phyloP scores from a whole-genome alignment of 2,113 vertebrate species.

The Naja naja region DNA sequence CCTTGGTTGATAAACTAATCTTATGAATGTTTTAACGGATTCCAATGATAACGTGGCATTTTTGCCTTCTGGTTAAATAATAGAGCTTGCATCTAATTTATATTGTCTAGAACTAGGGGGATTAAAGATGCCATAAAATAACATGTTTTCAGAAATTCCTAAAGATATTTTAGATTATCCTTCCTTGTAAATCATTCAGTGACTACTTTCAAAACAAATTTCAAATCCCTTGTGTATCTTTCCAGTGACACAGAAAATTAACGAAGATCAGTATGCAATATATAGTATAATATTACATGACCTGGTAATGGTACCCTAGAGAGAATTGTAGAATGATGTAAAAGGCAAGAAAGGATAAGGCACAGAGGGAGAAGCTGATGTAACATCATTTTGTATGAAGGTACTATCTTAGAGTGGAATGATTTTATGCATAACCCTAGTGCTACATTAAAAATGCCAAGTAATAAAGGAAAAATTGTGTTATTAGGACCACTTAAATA shows the following conservation, averaged over 20 bases:
- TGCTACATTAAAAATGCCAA: not conserved
- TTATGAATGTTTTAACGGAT: not conserved
- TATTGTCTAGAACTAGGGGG: fast-evolving
- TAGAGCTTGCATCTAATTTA: not conserved
- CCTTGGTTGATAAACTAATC: not conserved
- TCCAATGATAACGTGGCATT: not conserved
- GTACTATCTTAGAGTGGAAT: not conserved
- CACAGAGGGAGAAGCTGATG: conserved; percentile 67
- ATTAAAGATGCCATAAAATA: not conserved
- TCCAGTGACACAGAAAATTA: conserved; percentile 28
- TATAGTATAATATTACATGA: conserved; percentile 39
- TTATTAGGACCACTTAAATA: not conserved
- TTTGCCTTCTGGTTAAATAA: not conserved
- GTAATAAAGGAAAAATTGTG: not conserved
- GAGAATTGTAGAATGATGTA: conserved; percentile 68
- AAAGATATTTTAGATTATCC: not conserved
- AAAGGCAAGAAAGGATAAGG: conserved; percentile 66
- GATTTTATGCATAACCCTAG: not conserved
- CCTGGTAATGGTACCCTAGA: conserved; percentile 60
- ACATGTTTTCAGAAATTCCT: fast-evolving
- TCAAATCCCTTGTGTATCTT: conserved; percentile 14
- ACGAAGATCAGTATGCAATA: conserved; percentile 41
- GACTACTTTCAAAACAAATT: conserved; percentile 3
- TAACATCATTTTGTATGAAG: conserved; percentile 53
- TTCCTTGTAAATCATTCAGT: not conserved